Conservation (phyloP, 2,888 invertebrate species). For the Coleophora flavipennella region DNA sequence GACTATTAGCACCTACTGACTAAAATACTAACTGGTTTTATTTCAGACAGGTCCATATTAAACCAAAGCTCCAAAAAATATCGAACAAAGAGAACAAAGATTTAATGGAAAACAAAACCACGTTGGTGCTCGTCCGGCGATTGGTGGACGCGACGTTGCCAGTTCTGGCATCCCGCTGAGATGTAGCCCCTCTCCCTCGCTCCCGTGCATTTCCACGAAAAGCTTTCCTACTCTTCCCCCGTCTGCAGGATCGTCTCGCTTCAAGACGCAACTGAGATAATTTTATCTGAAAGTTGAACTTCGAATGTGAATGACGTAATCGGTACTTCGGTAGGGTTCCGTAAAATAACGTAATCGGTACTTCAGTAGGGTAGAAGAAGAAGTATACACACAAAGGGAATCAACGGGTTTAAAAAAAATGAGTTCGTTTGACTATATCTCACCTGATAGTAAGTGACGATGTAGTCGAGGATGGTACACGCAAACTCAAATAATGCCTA, state of each 20-base stretch:
- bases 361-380: too few species aligned
- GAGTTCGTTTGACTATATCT: too few species aligned
- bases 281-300: constrained; percentile 53
- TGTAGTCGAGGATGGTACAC: too few species aligned
- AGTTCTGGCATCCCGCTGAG: constrained; percentile 51
- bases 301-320: constrained; percentile 30
- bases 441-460: too few species aligned
- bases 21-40: too few species aligned
- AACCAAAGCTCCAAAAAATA: constrained; percentile 22
- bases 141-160: constrained; percentile 69
- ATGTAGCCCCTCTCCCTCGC: constrained; percentile 41
- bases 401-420: too few species aligned
- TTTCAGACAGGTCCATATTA: constrained; percentile 18
- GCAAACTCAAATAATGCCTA: too few species aligned
- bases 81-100: constrained; percentile 32
- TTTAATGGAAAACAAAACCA: constrained; percentile 44
- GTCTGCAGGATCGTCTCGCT: constrained; percentile 68
- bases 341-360: too few species aligned
- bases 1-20: too few species aligned
- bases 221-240: constrained; percentile 35
- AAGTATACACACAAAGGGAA: too few species aligned
- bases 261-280: constrained; percentile 69
- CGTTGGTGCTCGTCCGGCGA: constrained; percentile 50
- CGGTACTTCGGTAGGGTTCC: background rate
- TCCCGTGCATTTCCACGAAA: constrained; percentile 15